A percentile compares a stretch with the other conserved stretches of the same genome.
Conservation (phyloP, 37 sponge, comb jelly and placozoan species). For the Oopsacas minuta region DNA sequence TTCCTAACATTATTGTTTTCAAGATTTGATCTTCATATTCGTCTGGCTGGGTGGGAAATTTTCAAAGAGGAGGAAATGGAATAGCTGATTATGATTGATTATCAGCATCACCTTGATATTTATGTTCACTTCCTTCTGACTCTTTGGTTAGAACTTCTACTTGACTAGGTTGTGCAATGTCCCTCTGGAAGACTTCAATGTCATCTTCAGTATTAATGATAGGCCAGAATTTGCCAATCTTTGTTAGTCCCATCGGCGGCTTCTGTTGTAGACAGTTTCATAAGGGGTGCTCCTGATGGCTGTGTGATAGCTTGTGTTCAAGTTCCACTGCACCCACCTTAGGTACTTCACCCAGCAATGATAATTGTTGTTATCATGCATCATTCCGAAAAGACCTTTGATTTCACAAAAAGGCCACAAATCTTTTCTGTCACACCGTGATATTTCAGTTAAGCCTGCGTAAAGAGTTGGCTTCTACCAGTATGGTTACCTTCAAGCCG, state of each 20-base stretch:
- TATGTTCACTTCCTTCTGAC: neutral
- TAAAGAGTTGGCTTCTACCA: too few species aligned
- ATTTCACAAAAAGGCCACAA: too few species aligned
- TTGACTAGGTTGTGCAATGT: neutral
- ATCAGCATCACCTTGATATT: neutral
- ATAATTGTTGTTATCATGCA: neutral
- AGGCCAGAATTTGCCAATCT: neutral
- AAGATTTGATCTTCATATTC: neutral
- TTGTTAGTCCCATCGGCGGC: neutral
- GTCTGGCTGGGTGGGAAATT: too few species aligned
- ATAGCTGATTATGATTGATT: neutral
- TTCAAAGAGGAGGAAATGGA: neutral
- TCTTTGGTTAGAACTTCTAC: neutral
- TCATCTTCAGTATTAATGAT: neutral
- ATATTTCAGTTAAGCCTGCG: too few species aligned
- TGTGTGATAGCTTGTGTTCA: neutral
- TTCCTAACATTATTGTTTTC: neutral
- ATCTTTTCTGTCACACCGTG: too few species aligned
- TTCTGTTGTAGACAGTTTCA: neutral
- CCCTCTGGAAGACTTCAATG: neutral
- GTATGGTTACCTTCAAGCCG: too few species aligned
- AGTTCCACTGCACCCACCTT: neutral
- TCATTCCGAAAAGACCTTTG: neutral
- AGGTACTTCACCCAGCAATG: slow-evolving; percentile 3
- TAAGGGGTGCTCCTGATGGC: neutral